phyloP scores from a whole-genome alignment of 2,113 vertebrate species.

The Nesogale talazaci region DNA sequence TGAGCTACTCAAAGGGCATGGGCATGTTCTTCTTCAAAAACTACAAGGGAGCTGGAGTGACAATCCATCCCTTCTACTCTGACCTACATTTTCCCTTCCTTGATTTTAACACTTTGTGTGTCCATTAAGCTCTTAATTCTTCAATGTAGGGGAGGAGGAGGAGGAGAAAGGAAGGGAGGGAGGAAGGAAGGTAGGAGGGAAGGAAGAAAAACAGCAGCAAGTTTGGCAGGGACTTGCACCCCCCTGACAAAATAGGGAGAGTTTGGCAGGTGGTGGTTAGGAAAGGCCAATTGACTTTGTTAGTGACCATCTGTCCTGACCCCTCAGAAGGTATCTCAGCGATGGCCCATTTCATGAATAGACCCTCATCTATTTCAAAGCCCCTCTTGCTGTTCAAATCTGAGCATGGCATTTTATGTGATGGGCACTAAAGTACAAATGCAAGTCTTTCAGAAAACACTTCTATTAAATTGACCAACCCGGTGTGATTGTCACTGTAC shows the following conservation, averaged over 20 bases:
- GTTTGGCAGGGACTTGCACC: not conserved
- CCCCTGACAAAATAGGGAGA: not conserved
- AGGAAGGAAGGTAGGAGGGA: too few relatives aligned
- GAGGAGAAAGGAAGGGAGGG: too few relatives aligned
- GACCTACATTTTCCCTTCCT: constrained; percentile 19
- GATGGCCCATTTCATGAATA: constrained; percentile 55
- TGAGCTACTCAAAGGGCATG: constrained; percentile 21
- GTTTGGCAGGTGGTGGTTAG: constrained; percentile 2
- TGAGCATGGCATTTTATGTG: constrained; percentile 51
- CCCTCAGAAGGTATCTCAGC: constrained; percentile 52
- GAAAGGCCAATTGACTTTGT: constrained; percentile 60
- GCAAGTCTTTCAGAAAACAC: constrained; percentile 47
- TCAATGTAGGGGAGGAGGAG: not conserved
- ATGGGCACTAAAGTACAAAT: constrained; percentile 52
- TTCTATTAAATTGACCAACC: constrained; percentile 41
- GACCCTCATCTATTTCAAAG: constrained; percentile 64
- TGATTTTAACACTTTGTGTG: constrained; percentile 51
- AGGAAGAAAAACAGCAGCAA: not conserved
- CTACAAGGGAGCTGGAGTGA: constrained; percentile 34
- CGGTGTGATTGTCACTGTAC: constrained; percentile 44
- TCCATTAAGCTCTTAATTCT: constrained; percentile 15
- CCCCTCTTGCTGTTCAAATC: constrained; percentile 32
- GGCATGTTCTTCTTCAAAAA: constrained; percentile 28
- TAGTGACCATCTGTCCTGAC: constrained; percentile 48
- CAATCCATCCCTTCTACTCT: constrained; percentile 40